Base-by-base conservation (phyloP, 2,888 invertebrate genomes). In the Branchipolynoe longqiensis region DNA sequence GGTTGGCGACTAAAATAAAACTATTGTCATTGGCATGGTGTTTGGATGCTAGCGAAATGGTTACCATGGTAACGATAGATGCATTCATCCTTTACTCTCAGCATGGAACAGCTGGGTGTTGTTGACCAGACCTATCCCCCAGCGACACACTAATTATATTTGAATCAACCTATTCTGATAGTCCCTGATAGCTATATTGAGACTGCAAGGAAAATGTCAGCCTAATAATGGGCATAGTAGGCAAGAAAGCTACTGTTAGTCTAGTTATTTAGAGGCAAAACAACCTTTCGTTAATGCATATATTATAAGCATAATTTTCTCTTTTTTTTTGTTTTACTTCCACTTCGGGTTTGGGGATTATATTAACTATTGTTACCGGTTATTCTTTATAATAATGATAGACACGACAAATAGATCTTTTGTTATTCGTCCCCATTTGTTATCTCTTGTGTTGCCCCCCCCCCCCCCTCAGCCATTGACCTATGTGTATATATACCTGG, bases 31-130 rank as follows among this genome's bases (percentile, higher is more conserved):
- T n/a, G n/a, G n/a, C n/a, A n/a, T n/a, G n/a, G n/a, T n/a, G n/a
- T n/a, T n/a, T n/a, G n/a, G n/a, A n/a, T n/a, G n/a, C n/a, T 18
- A 69, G 33, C 69, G 38, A 69, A 14, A 18, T 69, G 69, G 69
- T 69, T 69, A 69, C 69, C 36, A 69, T 36, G 69, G 69, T 69
- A 69, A 69, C 69, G 36, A 33, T 69, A 69, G 69, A 4, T 36
- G 69, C 33, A 3, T 22, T 69, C 69, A 69, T 69, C 69, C 38
- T 62, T 62, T 62, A 36, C 69, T 69, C 69, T 38, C 36, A 38
- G 33, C 38, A 12, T 69, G 18, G 36, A 78, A 78, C 78, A 28
- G 78, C 78, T 78, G 48, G 48, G 78, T 78, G 48, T 6, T 41
- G 48, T 18, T 48, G 2, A 48, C 48, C 48, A 48, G 78, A 78